Evolutionary conservation across 1,140 invertebrate genomes (phyloP).

Genomic region (Scaptomyza montana): DNA sequence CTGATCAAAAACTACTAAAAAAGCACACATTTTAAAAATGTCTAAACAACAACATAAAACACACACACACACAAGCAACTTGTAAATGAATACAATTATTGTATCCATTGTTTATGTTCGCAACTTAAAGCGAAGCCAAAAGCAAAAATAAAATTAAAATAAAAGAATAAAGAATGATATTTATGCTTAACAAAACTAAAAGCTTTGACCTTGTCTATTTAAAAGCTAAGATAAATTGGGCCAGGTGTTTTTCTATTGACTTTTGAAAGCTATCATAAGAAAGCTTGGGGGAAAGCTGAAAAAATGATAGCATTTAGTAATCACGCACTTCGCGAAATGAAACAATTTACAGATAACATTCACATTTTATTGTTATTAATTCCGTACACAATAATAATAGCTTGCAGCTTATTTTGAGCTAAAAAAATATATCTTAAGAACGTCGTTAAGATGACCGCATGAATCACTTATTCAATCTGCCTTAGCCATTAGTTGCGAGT

Average conservation of each 20-base stretch:
- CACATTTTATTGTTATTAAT: constrained; percentile 15
- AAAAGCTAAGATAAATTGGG: too few relatives aligned
- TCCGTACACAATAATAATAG: constrained; percentile 37
- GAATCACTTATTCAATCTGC: constrained; percentile 3
- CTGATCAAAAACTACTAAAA: constrained; percentile 43
- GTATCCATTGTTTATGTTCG: constrained; percentile 61
- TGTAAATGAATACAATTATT: constrained; percentile 73
- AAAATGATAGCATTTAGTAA: too few relatives aligned
- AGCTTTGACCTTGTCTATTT: not conserved
- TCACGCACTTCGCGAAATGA: not conserved
- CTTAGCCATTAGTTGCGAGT: constrained; percentile 22
- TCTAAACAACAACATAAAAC: constrained; percentile 42
- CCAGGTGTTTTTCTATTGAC: too few relatives aligned
- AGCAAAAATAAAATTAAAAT: constrained; percentile 30
- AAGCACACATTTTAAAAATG: constrained; percentile 71
- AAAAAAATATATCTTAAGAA: constrained; percentile 25
- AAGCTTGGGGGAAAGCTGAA: too few relatives aligned
- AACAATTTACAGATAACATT: constrained; percentile 24
- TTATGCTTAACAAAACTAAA: constrained; percentile 76
- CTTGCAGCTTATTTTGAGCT: constrained; percentile 26
- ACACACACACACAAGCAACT: constrained; percentile 43
- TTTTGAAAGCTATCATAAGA: too few relatives aligned
- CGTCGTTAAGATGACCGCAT: not conserved
- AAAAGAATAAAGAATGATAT: constrained; percentile 52
- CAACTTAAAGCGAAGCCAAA: constrained; percentile 36